Evolutionary conservation across 2,888 invertebrate species (phyloP), one percentile per base, ranked within the genome.

Genomic region (Thymelicus sylvestris): DNA sequence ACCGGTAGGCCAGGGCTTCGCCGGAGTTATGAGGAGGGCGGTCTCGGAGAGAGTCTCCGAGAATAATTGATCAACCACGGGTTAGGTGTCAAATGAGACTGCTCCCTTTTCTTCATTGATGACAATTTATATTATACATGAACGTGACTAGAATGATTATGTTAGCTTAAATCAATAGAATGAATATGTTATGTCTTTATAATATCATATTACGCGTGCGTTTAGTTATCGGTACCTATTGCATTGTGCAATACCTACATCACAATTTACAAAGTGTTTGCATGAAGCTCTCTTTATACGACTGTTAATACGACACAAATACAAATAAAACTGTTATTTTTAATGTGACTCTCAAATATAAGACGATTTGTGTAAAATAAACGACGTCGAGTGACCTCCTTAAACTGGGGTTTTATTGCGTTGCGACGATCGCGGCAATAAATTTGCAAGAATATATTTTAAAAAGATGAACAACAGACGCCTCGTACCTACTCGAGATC

Each of bases 351-450:
- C 75, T 74, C 73, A 78, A 75, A 75, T 83, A 84, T 84, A 80
- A 78, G 79, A 74, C 79, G 79, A 82, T 86, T 83, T 84, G 81
- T 83, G 77, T 80, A 81, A 84, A 84, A 87, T 83, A 81, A 85
- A 86, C 80, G 81, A 75, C 72, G 73, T 67, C 77, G 79, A 80
- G 81, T 87, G 92, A 91, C 92, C 92, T 88, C 89, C 83, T 92
- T 92, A 85, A 78, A 68, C 76, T 73, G 78, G 77, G 77, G 78
- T 88, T 87, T 88, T 89, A 91, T 86, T 84, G 89, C 83, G 79
- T 86, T 84, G 89, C 83, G 79, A 80, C 81, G 81, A 87, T 85
- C 83, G 79, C 77, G 78, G 78, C 83, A 82, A 90, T 91, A 90
- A 88, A 91, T 90, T 86, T 80, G 79, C 82, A 81, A 82, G 83